A percentile compares a stretch with the other conserved stretches of the same genome.
These are phyloP conservation scores for Procambarus virginalis DNA, from an alignment of 1,140 invertebrate genomes.

Conservation along the genomic window DNA sequence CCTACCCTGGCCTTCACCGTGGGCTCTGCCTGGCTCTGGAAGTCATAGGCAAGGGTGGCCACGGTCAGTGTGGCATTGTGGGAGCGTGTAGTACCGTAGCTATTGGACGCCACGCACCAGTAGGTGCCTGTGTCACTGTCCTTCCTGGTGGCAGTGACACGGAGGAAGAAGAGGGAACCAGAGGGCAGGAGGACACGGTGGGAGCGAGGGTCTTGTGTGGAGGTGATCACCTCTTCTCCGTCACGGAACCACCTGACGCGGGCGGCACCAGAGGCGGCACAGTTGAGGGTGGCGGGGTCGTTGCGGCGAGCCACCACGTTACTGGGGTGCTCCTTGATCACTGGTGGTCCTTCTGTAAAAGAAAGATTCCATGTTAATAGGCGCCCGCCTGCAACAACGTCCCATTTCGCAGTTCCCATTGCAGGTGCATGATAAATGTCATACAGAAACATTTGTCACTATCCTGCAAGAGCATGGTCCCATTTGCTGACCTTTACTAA, in stretches of 20 bases:
- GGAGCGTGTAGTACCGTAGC: conserved; percentile 13
- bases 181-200: conserved; percentile 28
- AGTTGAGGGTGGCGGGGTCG: conserved; percentile 33
- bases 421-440: no score
- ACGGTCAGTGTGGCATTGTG: conserved; percentile 36
- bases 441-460: no score
- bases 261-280: conserved; percentile 24
- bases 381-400: no score
- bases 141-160: conserved; percentile 23
- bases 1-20: conserved; percentile 18
- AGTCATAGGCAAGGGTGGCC: conserved; percentile 5
- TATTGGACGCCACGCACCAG: conserved; percentile 31
- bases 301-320: conserved; percentile 20
- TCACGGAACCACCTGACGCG: conserved; percentile 42
- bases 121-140: conserved; percentile 27
- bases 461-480: no score
- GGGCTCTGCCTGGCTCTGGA: conserved; percentile 13
- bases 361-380: no score
- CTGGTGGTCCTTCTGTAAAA: conserved; percentile 25
- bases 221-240: conserved; percentile 26
- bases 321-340: conserved; percentile 19
- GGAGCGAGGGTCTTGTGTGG: conserved; percentile 19
- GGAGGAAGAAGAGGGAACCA: conserved; percentile 36
- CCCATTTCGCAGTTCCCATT: no score
- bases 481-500: no score